These are phyloP conservation scores for Carassius auratus DNA, from an alignment of 2,113 vertebrate species.

Conservation along the genomic window DNA sequence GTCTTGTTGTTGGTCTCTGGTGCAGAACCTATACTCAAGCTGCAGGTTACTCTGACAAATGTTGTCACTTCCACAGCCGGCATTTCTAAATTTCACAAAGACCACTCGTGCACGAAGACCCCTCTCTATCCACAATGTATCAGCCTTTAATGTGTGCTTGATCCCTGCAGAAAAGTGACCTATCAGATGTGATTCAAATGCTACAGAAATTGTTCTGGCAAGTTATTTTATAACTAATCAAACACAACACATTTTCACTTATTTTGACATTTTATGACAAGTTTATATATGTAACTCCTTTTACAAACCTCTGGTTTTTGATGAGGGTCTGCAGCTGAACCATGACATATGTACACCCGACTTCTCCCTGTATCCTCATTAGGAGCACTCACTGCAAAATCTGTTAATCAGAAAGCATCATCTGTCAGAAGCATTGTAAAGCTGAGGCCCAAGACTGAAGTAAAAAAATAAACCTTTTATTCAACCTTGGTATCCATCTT, in stretches of 20 bases:
- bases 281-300: background rate
- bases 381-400: constrained; percentile 89
- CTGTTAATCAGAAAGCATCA: constrained; percentile 69
- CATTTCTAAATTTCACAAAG: constrained; percentile 82
- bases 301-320: constrained; percentile 78
- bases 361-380: constrained; percentile 84
- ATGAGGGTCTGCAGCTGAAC: constrained; percentile 79
- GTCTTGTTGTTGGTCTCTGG: constrained; percentile 37
- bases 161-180: constrained; percentile 69
- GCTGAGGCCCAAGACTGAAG: background rate
- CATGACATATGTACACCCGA: constrained; percentile 86
- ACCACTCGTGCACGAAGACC: constrained; percentile 76
- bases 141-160: constrained; percentile 69
- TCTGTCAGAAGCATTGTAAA: background rate
- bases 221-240: background rate
- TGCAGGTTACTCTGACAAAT: constrained; percentile 84
- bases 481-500: constrained; percentile 85
- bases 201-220: background rate
- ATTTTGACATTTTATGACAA: background rate
- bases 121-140: constrained; percentile 73
- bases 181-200: constrained; percentile 54
- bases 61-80: constrained; percentile 82
- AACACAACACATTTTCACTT: background rate
- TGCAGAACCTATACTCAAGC: constrained; percentile 79
- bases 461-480: background rate